Base-by-base conservation (phyloP, 2,113 vertebrate genomes). In the Trogon melanurus region DNA sequence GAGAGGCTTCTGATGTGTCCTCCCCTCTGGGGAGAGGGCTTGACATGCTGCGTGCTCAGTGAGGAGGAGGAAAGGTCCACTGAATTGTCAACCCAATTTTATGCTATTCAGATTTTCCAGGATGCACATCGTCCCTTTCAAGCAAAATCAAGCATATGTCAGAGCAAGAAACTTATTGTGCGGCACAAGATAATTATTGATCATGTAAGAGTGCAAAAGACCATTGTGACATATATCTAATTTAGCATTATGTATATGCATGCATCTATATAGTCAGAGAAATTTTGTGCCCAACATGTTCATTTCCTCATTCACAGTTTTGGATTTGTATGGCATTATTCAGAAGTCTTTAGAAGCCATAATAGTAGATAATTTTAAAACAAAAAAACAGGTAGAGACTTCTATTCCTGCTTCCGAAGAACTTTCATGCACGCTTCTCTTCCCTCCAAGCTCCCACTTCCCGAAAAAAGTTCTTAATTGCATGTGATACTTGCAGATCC, bases 91-190 rank as follows among this genome's bases (percentile, higher is more conserved):
- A 97, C 95, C 95, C 96, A 96, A 98, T 98, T 98, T 98, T 98
- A 98, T 97, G 97, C 97, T 97, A 97, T 97, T 99, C 98, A 96
- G 96, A 97, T 97, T 98, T 98, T 98, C 97, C 97, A 98, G 98
- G 98, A 97, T 85, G 36, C 79, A 91, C 94, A 97, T 93, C 76
- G 32, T 97, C 97, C 98, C 98, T 98, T 99, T 98, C 98, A 97
- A 98, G 98, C 96, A 98, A 98, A 98, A 98, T 98, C 97, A 99
- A 98, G 98, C 97, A 97, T 98, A 98, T 98, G 98, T 98, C 98
- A 97, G 96, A 98, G 98, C 98, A 98, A 97, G 97, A 98, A 99
- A 98, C 97, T 97, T 98, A 98, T 32, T 97, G 97, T 98, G 97
- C 17, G 16, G 94, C 97, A 98, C 97, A 98, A 97, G 97, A 96